These are phyloP conservation scores for Frankliniella intonsa DNA, from an alignment of 2,888 invertebrate species.

Conservation along the genomic window DNA sequence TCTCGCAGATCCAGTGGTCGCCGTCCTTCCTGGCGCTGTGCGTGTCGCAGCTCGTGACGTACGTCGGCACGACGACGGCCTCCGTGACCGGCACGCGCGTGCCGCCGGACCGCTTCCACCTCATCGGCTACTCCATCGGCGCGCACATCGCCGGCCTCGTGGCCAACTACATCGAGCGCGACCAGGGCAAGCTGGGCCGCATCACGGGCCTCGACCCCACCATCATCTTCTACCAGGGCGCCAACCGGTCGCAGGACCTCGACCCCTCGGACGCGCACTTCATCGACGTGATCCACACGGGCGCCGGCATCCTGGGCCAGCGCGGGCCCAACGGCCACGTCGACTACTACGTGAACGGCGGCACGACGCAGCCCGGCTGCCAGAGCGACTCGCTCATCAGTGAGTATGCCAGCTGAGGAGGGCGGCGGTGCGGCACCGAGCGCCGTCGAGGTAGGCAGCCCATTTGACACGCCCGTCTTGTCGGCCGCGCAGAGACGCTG, in stretches of 20 bases:
- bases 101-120: slow-evolving; percentile 67
- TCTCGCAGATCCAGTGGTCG: slow-evolving; percentile 61
- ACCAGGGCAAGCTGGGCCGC: slow-evolving; percentile 71
- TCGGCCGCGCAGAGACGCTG: slow-evolving; percentile 61
- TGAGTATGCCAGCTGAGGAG: slow-evolving; percentile 54
- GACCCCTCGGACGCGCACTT: slow-evolving; percentile 77
- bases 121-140: slow-evolving; percentile 82
- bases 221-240: slow-evolving; percentile 74
- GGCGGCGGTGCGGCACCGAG: not conserved
- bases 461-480: too few relatives aligned
- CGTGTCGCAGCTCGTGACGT: slow-evolving; percentile 74
- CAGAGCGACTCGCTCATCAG: slow-evolving; percentile 75
- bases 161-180: slow-evolving; percentile 61
- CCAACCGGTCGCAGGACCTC: slow-evolving; percentile 72
- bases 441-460: too few relatives aligned
- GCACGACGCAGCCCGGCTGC: slow-evolving; percentile 83
- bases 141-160: slow-evolving; percentile 80
- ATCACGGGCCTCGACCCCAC: slow-evolving; percentile 83
- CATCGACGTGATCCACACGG: slow-evolving; percentile 78
- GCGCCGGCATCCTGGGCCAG: slow-evolving; percentile 81
- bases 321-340: slow-evolving; percentile 87
- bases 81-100: slow-evolving; percentile 48
- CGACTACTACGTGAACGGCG: slow-evolving; percentile 84
- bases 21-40: slow-evolving; percentile 59
- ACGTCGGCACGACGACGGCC: slow-evolving; percentile 71